A percentile compares a stretch with the other conserved stretches of the same genome.
phyloP scores from a whole-genome alignment of 2,113 vertebrate genomes.

The Engraulis encrasicolus region DNA sequence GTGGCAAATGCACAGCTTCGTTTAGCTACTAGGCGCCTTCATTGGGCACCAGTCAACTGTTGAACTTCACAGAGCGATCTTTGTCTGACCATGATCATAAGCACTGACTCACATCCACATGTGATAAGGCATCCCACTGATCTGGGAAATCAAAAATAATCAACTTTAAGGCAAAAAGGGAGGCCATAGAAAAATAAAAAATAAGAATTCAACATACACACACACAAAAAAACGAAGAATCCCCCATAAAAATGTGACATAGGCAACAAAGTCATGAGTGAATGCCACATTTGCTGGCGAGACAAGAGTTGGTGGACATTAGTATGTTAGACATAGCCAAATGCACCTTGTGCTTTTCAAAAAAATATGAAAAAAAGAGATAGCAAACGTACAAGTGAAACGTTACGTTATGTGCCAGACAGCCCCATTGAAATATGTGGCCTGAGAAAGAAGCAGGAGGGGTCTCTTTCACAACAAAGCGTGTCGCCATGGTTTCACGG shows the following conservation, averaged over 20 bases:
- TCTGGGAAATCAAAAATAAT: not conserved
- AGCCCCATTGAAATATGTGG: slow-evolving; percentile 15
- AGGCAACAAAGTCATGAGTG: not conserved
- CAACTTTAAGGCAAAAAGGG: slow-evolving; percentile 15
- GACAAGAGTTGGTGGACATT: not conserved
- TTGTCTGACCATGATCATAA: not conserved
- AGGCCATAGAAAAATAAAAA: not conserved
- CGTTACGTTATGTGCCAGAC: slow-evolving; percentile 7
- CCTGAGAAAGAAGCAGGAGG: slow-evolving; percentile 6
- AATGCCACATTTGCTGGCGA: not conserved
- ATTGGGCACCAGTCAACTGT: not conserved
- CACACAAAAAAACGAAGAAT: not conserved
- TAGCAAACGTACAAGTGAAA: not conserved
- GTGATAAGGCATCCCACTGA: slow-evolving; percentile 16
- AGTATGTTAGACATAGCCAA: slow-evolving; percentile 8
- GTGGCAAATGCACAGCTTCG: not conserved
- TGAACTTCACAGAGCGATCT: not conserved
- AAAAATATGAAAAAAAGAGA: not conserved
- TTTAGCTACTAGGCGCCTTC: not conserved
- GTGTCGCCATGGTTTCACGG: not conserved
- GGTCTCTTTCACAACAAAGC: not conserved
- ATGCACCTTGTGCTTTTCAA: slow-evolving; percentile 16
- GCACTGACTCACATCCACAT: not conserved
- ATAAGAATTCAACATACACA: not conserved
- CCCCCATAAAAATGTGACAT: not conserved